Conservation (phyloP, 2,888 invertebrate species). For the Dioctria linearis region DNA sequence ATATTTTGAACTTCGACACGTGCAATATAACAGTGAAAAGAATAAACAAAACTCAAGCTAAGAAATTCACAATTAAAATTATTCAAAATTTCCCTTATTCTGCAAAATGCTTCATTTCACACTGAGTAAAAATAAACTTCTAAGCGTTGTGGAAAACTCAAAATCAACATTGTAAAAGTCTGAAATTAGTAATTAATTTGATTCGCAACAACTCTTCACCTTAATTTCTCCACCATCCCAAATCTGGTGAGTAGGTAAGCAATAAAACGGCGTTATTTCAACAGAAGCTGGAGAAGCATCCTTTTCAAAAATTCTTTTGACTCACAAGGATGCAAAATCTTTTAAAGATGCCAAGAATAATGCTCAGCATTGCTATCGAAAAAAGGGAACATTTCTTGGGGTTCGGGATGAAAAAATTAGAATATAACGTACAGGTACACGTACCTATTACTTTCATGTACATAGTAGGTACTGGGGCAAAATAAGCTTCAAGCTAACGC, state of each 20-base stretch:
- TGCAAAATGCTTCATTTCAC: neutral
- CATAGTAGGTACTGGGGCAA: neutral
- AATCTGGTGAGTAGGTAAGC: neutral
- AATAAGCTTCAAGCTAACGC: conserved; percentile 27
- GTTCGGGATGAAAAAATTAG: neutral
- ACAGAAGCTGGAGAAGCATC: conserved; percentile 14
- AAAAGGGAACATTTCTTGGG: conserved; percentile 4
- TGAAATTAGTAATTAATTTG: conserved; percentile 43
- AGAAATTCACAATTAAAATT: neutral
- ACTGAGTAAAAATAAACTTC: neutral
- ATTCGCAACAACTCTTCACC: conserved; percentile 16
- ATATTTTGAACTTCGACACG: neutral
- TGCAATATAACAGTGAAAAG: neutral
- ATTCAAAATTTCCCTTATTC: neutral
- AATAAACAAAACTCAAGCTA: neutral
- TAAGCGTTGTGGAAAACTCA: conserved; percentile 2
- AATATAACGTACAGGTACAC: neutral
- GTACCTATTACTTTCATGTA: too few relatives aligned
- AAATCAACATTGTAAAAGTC: conserved; percentile 37
- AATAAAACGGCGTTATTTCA: neutral
- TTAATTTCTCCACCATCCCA: neutral
- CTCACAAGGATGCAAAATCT: conserved; percentile 13
- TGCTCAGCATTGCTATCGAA: neutral
- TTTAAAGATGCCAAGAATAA: neutral
- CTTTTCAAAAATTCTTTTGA: conserved; percentile 37